Evolutionary conservation across 2,113 vertebrate species (phyloP).

Genomic region (Lepisosteus oculatus): DNA sequence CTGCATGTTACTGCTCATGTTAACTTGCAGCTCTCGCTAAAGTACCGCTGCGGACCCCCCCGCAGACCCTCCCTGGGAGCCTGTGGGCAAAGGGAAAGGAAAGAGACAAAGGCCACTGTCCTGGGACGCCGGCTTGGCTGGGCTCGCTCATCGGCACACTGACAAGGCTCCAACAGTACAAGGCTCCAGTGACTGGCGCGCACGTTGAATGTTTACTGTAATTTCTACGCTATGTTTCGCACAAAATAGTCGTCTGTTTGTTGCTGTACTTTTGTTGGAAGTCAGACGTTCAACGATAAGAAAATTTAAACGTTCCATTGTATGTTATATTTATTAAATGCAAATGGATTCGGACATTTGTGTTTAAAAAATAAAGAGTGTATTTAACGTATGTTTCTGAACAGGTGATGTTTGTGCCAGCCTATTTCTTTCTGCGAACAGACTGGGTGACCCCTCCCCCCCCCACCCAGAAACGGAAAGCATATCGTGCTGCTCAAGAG

Average conservation of each 20-base stretch:
- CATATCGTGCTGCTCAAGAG: too few relatives aligned
- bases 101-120: too few relatives aligned
- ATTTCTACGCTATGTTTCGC: conserved; percentile 44
- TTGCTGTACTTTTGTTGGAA: conserved; percentile 42
- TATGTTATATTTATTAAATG: conserved; percentile 63
- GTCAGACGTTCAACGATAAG: conserved; percentile 24
- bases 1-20: too few relatives aligned
- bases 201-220: conserved; percentile 63
- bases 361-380: conserved; percentile 66
- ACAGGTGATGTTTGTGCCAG: conserved; percentile 13
- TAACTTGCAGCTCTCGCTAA: too few relatives aligned
- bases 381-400: conserved; percentile 40
- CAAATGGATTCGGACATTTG: conserved; percentile 41
- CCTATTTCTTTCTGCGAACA: too few relatives aligned
- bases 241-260: conserved; percentile 40
- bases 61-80: too few relatives aligned
- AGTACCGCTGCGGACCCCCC: too few relatives aligned
- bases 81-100: too few relatives aligned
- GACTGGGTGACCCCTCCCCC: too few relatives aligned
- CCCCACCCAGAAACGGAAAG: too few relatives aligned
- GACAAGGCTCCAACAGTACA: not conserved
- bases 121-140: too few relatives aligned
- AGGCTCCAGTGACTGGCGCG: conserved; percentile 27
- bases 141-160: not conserved
- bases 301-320: conserved; percentile 40